Percentiles rank a stretch among this genome's conserved stretches.
Evolutionary conservation across 2,888 invertebrate species (phyloP).

Genomic region (Tribolium freemani): DNA sequence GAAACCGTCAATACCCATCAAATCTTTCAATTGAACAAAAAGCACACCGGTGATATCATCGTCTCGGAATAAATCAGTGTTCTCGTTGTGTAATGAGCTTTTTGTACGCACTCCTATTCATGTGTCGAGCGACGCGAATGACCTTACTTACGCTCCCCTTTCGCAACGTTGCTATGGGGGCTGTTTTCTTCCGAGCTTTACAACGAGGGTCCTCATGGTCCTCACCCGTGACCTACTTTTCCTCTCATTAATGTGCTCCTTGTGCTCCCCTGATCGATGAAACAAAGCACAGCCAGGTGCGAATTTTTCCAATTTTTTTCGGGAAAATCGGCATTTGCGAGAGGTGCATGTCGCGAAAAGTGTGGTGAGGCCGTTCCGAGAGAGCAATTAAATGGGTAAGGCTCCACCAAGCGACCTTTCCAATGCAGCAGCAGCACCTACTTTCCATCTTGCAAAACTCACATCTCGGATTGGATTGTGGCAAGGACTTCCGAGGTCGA

Average conservation of each 20-base stretch:
- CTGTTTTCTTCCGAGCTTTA: conserved; percentile 26
- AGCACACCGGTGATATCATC: conserved; percentile 34
- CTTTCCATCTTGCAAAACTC: conserved; percentile 27
- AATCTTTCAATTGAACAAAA: conserved; percentile 16
- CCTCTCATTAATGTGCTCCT: conserved; percentile 29
- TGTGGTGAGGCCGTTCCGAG: conserved; percentile 4
- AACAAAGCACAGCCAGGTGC: conserved; percentile 12
- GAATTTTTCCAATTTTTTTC: neutral
- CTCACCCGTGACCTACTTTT: conserved; percentile 38
- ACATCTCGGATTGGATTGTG: neutral
- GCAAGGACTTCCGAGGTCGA: neutral
- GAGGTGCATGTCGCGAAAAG: neutral
- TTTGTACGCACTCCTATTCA: conserved; percentile 35
- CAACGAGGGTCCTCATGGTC: conserved; percentile 27
- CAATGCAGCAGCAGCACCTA: conserved; percentile 4
- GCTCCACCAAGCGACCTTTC: conserved; percentile 21
- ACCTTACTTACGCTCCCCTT: conserved; percentile 29
- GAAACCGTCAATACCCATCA: conserved; percentile 26
- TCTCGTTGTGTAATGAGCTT: conserved; percentile 32
- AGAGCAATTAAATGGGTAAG: conserved; percentile 29
- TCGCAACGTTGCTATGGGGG: conserved; percentile 37
- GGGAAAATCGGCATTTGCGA: neutral
- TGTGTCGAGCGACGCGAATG: conserved; percentile 19
- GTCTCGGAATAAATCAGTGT: conserved; percentile 27
- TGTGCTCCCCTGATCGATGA: conserved; percentile 31